Evolutionary conservation across 2,888 invertebrate species (phyloP).

Genomic region (Eutolmus rufibarbis): DNA sequence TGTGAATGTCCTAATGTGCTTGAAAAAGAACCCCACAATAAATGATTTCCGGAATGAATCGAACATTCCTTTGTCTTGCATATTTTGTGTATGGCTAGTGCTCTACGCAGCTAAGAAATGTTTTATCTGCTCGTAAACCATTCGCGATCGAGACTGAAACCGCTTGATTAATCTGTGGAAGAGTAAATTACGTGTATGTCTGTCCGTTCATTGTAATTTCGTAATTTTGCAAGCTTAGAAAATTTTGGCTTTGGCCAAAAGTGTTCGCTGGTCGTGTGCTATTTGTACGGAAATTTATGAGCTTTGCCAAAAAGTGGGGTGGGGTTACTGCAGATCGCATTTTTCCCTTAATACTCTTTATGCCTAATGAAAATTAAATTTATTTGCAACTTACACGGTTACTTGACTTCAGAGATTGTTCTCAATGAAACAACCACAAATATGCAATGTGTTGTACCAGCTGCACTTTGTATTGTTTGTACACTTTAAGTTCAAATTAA

Average conservation of each 20-base stretch:
- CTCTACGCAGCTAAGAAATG: not conserved
- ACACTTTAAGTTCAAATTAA: not conserved
- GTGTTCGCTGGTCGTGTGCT: not conserved
- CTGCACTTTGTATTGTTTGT: not conserved
- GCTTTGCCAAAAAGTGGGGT: not conserved
- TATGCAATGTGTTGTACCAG: not conserved
- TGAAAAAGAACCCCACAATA: too few species aligned
- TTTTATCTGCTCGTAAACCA: not conserved
- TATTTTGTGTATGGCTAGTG: too few species aligned
- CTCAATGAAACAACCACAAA: not conserved
- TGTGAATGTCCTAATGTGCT: too few species aligned
- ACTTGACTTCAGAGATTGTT: not conserved
- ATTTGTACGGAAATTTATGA: not conserved
- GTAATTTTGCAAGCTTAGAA: not conserved
- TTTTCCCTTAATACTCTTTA: not conserved
- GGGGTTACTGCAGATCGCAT: not conserved
- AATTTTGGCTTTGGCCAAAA: not conserved
- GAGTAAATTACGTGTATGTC: not conserved
- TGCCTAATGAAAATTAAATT: not conserved
- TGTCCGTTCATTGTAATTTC: conserved; percentile 1
- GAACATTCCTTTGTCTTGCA: too few species aligned
- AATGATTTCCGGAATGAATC: too few species aligned
- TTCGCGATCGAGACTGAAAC: not conserved
- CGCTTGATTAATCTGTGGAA: not conserved
- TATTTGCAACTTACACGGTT: not conserved